These are phyloP conservation scores for Smittia sp. DNA, from an alignment of 2,888 invertebrate genomes.

Conservation along the genomic window DNA sequence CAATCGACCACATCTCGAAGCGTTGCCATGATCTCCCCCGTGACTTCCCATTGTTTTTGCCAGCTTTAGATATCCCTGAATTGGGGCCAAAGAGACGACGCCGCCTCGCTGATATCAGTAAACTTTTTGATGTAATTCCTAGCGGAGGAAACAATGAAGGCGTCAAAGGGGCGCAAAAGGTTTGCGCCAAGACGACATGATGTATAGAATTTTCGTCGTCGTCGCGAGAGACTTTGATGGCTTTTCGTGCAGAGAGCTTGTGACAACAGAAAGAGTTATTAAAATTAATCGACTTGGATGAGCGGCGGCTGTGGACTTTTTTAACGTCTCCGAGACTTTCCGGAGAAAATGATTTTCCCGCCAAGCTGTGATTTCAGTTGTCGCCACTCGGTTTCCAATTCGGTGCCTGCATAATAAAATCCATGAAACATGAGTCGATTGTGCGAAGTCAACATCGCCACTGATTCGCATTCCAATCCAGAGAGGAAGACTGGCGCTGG, in stretches of 20 bases:
- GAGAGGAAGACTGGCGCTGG: slow-evolving; percentile 27
- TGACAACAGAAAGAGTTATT: not conserved
- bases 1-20: no score
- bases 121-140: no score
- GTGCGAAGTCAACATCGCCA: slow-evolving; percentile 14
- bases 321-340: not conserved
- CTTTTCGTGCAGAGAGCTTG: not conserved
- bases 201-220: not conserved
- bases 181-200: not conserved
- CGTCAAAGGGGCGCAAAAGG: no score
- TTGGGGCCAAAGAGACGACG: no score
- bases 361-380: slow-evolving; percentile 27
- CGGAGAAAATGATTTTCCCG: slow-evolving; percentile 1
- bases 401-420: slow-evolving; percentile 11
- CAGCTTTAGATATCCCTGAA: no score
- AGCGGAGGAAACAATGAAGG: no score
- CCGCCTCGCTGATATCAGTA: no score
- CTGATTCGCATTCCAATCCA: not conserved
- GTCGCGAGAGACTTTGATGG: not conserved
- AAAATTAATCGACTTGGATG: not conserved
- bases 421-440: slow-evolving; percentile 18
- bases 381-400: slow-evolving; percentile 24
- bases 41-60: no score
- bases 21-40: no score
- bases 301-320: not conserved